Evolutionary conservation across 2,888 invertebrate genomes (phyloP).

Genomic region (Neria commutata): DNA sequence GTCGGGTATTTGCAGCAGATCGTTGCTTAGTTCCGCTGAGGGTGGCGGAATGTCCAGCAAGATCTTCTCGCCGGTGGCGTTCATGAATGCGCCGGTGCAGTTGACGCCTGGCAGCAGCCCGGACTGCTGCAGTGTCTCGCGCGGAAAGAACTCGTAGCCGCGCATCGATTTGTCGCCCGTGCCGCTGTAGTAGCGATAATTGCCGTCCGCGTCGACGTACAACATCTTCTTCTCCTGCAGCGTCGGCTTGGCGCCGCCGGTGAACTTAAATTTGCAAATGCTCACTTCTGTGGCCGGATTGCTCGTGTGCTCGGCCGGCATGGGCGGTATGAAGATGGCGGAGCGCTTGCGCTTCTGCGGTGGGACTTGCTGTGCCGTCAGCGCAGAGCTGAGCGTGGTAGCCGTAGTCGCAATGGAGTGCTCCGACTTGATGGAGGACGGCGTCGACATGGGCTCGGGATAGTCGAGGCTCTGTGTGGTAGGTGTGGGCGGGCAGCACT

Average conservation of each 20-base stretch:
- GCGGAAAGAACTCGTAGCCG: conserved; percentile 78
- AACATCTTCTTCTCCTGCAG: conserved; percentile 91
- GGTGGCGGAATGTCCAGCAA: conserved; percentile 55
- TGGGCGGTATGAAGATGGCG: conserved; percentile 83
- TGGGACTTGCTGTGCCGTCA: conserved; percentile 38
- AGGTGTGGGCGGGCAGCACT: conserved; percentile 35
- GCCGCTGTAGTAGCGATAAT: conserved; percentile 85
- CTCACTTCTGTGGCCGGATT: conserved; percentile 85
- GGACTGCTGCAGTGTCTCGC: conserved; percentile 72
- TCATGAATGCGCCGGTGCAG: conserved; percentile 64
- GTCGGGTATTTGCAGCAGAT: conserved; percentile 57
- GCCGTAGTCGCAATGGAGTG: conserved; percentile 61
- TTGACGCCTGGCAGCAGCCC: conserved; percentile 64
- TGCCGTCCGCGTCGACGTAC: conserved; percentile 87
- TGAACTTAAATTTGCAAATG: conserved; percentile 93
- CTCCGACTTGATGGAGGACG: conserved; percentile 60
- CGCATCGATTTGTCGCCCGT: conserved; percentile 81
- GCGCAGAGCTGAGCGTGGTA: conserved; percentile 43
- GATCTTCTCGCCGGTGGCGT: conserved; percentile 64
- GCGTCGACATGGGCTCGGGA: conserved; percentile 51
- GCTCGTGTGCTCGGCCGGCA: conserved; percentile 75
- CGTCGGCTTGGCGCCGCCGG: conserved; percentile 87
- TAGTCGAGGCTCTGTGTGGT: conserved; percentile 51
- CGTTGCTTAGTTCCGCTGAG: conserved; percentile 57
- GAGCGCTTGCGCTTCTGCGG: conserved; percentile 78